phyloP scores from a whole-genome alignment of 2,888 invertebrate genomes.

The Hartigia nigra region DNA sequence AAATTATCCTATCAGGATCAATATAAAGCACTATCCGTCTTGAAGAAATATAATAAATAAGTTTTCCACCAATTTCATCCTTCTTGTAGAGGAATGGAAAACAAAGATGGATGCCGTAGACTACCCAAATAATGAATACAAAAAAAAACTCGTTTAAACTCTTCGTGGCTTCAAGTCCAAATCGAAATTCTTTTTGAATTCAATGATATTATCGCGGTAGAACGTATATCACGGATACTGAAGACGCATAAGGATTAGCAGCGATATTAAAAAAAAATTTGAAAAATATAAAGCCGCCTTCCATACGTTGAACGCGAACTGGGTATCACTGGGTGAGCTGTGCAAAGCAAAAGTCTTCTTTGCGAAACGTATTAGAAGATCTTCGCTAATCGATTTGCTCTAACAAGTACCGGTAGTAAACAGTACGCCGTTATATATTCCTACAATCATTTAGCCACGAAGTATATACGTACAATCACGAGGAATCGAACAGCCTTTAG shows the following conservation, averaged over 20 bases:
- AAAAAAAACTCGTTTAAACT: neutral
- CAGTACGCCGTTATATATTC: neutral
- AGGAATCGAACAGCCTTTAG: neutral
- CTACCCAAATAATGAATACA: neutral
- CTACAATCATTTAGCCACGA: neutral
- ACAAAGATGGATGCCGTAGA: neutral
- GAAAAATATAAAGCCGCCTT: neutral
- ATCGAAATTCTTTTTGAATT: neutral
- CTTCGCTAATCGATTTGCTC: constrained; percentile 39
- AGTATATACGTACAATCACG: neutral
- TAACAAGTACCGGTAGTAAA: constrained; percentile 25
- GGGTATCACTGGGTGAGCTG: neutral
- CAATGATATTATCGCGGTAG: neutral
- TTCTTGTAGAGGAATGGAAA: neutral
- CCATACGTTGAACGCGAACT: neutral
- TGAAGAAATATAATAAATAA: neutral
- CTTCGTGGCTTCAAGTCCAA: neutral
- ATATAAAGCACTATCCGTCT: neutral
- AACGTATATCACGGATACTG: neutral
- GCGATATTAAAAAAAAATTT: neutral
- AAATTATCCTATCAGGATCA: neutral
- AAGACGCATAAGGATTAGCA: neutral
- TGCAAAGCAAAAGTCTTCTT: constrained; percentile 10
- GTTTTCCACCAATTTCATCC: neutral
- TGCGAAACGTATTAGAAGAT: constrained; percentile 36